Evolutionary conservation across 2,888 invertebrate genomes (phyloP), one percentile per base, ranked within the genome.

Genomic region (Standfussiana lucernea): DNA sequence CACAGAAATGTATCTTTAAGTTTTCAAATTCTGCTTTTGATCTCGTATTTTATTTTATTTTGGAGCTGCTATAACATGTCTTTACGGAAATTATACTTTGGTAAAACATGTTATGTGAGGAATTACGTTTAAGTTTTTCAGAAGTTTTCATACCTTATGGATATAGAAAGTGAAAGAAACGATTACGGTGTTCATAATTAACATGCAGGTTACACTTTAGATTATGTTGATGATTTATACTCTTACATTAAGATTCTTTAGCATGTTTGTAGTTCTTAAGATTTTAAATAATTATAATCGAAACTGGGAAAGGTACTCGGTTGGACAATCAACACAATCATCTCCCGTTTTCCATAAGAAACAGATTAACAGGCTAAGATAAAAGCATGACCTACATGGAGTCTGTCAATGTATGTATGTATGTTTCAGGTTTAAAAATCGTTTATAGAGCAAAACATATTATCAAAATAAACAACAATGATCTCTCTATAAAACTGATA

Each of bases 1-100:
- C 45, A 75, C 72, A 75, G 62, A 84, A 79, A 81, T 79, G 50
- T 70, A 71, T 78, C 79, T 80, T 77, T 77, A 70, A 69, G 80
- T 73, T 81, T 77, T 69, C 66, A 75, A 80, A 79, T 59, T 79
- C 56, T 42, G 71, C 59, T 72, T 79, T 77, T 81, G 65, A 82
- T 78, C 53, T 76, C 45, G 50, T 78, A 73, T 77, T 80, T 80
- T 73, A 77, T 86, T 82, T 77, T 64, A 28, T 59, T 24, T 80
- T 72, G 66, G 40, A 62, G 50, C 69, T 76, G 40, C 13, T 61
- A 2, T 69, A 45, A 50, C 64, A 59, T 75, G 45, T 74, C 62
- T 79, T 65, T 65, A 53, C 47, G 67, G 53, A 73, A 80, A 80
- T 80, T 76, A 53, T 68, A 71, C 50, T n/a, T 56, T 28, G 35